Base-by-base conservation (phyloP, 2,797 vertebrate genomes). In the Parambassis ranga region DNA sequence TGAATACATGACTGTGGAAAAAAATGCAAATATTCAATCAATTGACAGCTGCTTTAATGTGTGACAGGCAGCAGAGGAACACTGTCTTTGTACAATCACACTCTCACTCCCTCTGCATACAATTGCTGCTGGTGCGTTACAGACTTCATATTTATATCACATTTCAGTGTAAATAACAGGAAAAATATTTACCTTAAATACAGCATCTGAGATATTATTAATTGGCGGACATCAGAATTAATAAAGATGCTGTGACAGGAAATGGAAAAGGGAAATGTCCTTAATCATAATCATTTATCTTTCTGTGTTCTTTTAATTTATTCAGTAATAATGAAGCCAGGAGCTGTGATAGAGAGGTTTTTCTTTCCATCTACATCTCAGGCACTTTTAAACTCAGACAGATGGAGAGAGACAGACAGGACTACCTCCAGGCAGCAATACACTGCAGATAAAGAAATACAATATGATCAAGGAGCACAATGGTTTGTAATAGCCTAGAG, bases 1-100 rank as follows among this genome's bases (percentile, higher is more conserved):
- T 39, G 18, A 31, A 35, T 15, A 46, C n/a, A 23, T 41, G 49
- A 65, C 30, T 39, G 22, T 47, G 32, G 66, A 69, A 43, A 52
- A 69, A 74, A 78, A 86, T 82, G 84, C 81, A 69, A 86, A 87
- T 84, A 85, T 85, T 87, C 82, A 85, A 83, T 86, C 56, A 82
- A 71, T 52, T 83, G 87, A 82, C 80, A 85, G 74, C 69, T 68
- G 72, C 85, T 87, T 88, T 84, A 78, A 87, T 83, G 35, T 84
- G 77, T 43, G 67, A 62, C 57, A 23, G 46, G 51, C 55, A 59
- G 72, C 64, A 38, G 38, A 60, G 52, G 67, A 72, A 26, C 61
- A 58, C 47, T 82, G 63, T 52, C 71, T 83, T 67, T 81, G 71
- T 75, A 65, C 55, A 74, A 53, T 32, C 39, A 71, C 33, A 77